A percentile compares a stretch with the other conserved stretches of the same genome.
phyloP scores from a whole-genome alignment of 1,140 invertebrate species.

The Lithobius niger region DNA sequence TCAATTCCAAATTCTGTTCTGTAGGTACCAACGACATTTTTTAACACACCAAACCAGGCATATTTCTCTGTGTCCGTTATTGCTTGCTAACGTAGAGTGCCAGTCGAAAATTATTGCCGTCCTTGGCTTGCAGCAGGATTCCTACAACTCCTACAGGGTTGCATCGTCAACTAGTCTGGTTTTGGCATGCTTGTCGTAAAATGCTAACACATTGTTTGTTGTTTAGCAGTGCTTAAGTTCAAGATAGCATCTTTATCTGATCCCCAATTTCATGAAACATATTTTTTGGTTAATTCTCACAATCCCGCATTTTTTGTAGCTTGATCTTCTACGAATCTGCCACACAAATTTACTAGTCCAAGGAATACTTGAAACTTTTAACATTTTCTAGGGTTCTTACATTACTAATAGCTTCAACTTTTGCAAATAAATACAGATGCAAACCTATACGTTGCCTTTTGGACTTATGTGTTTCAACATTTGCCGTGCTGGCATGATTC shows the following conservation, averaged over 20 bases:
- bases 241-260: not conserved
- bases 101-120: not conserved
- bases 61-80: not conserved
- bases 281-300: not conserved
- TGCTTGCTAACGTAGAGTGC: not conserved
- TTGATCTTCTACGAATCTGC: too few species aligned
- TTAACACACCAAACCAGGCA: too few species aligned
- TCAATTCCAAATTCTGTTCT: not conserved
- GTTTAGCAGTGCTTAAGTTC: not conserved
- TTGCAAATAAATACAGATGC: too few species aligned
- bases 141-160: not conserved
- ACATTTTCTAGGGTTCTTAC: not conserved
- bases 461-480: too few species aligned
- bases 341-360: not conserved
- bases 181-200: not conserved
- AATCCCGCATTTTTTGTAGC: not conserved
- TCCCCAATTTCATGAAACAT: not conserved
- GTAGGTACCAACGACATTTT: too few species aligned
- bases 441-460: too few species aligned
- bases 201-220: not conserved
- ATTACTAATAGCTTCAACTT: too few species aligned
- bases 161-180: not conserved
- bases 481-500: not conserved
- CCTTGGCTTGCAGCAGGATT: not conserved
- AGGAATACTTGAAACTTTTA: not conserved